Conservation (phyloP, 2,113 vertebrate genomes). For the Calonectris borealis region DNA sequence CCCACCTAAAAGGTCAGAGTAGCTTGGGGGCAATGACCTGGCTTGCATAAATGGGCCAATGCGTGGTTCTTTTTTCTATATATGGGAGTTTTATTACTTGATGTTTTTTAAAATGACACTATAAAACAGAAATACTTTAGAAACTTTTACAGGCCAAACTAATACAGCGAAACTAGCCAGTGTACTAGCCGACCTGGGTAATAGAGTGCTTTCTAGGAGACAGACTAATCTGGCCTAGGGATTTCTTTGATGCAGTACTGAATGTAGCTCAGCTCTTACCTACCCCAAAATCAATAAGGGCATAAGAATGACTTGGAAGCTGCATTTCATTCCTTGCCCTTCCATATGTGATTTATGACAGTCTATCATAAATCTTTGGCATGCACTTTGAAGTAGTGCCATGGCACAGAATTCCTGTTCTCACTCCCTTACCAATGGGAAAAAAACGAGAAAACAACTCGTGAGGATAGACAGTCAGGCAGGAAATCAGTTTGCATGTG, state of each 20-base stretch:
- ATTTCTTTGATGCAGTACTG: not conserved
- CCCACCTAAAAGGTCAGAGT: not conserved
- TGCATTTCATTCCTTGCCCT: conserved; percentile 10
- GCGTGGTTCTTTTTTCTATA: not conserved
- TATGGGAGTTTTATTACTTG: not conserved
- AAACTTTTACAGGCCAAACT: not conserved
- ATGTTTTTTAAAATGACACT: not conserved
- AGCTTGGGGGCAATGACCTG: not conserved
- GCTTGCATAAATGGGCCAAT: not conserved
- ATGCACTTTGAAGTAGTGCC: conserved; percentile 1
- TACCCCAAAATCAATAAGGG: not conserved
- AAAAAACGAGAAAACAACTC: not conserved
- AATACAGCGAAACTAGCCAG: not conserved
- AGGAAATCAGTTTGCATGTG: not conserved
- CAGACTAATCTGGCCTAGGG: not conserved
- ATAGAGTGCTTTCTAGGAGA: not conserved
- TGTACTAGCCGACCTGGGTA: not conserved
- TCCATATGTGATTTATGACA: conserved; percentile 28
- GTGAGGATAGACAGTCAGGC: not conserved
- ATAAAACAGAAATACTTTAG: not conserved
- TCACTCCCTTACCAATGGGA: not conserved
- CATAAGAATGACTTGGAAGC: conserved; percentile 25
- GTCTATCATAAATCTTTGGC: not conserved
- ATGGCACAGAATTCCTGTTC: conserved; percentile 12
- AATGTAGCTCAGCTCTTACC: conserved; percentile 15